These are phyloP conservation scores for Ctenochaetus hawaiiensis DNA, from an alignment of 2,797 vertebrate genomes.

Conservation along the genomic window DNA sequence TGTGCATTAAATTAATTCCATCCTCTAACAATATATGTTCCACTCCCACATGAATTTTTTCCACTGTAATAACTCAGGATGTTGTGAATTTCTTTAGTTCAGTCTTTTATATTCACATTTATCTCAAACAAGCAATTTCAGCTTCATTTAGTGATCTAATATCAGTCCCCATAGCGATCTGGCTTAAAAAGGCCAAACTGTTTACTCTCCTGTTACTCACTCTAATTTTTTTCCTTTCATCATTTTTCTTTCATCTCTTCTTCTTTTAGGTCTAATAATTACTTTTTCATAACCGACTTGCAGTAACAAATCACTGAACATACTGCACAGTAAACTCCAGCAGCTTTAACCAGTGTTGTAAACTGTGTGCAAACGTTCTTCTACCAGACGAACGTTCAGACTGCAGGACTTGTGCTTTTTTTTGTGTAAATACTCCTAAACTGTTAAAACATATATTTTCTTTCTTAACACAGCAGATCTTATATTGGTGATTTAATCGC, in stretches of 20 bases:
- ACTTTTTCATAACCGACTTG: constrained; percentile 29
- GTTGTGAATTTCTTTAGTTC: constrained; percentile 18
- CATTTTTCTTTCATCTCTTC: constrained; percentile 42
- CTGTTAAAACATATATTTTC: neutral
- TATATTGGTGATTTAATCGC: neutral
- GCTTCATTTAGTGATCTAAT: constrained; percentile 32
- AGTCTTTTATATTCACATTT: constrained; percentile 31
- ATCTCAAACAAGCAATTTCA: constrained; percentile 41
- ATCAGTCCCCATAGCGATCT: constrained; percentile 32
- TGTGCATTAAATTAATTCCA: neutral
- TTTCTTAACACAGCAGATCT: neutral
- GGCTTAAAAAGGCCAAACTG: constrained; percentile 47
- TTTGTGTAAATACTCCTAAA: constrained; percentile 7
- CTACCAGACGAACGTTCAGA: neutral
- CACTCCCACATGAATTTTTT: neutral
- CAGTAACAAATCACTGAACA: constrained; percentile 22
- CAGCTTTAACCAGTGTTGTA: neutral
- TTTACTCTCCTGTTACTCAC: constrained; percentile 34
- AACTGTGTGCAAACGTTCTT: neutral
- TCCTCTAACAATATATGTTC: constrained; percentile 2
- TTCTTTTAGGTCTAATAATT: constrained; percentile 41
- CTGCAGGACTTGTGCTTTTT: neutral
- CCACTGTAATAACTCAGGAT: neutral
- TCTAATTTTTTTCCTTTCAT: constrained; percentile 41
- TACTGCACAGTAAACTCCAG: constrained; percentile 1